Evolutionary conservation across 2,797 vertebrate species (phyloP).

Genomic region (Galagoides demidoff): DNA sequence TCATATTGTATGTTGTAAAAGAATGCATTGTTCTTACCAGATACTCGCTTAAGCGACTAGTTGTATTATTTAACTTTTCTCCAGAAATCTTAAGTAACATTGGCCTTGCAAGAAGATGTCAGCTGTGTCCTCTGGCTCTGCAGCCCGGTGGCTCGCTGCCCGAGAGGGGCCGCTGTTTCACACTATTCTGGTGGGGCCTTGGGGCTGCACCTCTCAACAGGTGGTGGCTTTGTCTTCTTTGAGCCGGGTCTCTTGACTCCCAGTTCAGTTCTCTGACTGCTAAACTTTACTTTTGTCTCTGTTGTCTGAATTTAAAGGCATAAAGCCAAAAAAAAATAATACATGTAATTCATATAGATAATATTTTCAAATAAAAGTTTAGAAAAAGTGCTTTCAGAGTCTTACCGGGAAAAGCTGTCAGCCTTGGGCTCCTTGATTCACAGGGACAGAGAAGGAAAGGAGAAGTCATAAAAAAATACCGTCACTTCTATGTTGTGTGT

Average conservation of each 20-base stretch:
- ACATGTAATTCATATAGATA: background rate
- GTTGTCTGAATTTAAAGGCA: constrained; percentile 31
- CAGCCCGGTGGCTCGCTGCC: background rate
- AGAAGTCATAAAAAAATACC: constrained; percentile 34
- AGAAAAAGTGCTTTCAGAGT: constrained; percentile 3
- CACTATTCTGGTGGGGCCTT: background rate
- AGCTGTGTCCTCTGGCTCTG: background rate
- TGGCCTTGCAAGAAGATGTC: background rate
- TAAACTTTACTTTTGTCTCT: background rate
- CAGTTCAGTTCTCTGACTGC: background rate
- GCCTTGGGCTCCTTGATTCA: background rate
- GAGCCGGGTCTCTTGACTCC: background rate
- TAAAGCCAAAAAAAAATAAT: background rate
- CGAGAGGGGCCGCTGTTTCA: background rate
- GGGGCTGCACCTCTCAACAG: background rate
- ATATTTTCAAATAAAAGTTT: constrained; percentile 38
- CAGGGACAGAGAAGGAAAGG: background rate
- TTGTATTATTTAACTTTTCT: constrained; percentile 9
- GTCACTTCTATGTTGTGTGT: constrained; percentile 12
- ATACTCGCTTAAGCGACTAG: constrained; percentile 19
- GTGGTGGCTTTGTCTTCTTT: background rate
- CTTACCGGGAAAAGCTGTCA: background rate
- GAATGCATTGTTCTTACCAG: background rate
- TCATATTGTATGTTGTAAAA: background rate
- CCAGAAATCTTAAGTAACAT: background rate